Base-by-base conservation (phyloP, 2,797 vertebrate species). In the Nannoperca australis region DNA sequence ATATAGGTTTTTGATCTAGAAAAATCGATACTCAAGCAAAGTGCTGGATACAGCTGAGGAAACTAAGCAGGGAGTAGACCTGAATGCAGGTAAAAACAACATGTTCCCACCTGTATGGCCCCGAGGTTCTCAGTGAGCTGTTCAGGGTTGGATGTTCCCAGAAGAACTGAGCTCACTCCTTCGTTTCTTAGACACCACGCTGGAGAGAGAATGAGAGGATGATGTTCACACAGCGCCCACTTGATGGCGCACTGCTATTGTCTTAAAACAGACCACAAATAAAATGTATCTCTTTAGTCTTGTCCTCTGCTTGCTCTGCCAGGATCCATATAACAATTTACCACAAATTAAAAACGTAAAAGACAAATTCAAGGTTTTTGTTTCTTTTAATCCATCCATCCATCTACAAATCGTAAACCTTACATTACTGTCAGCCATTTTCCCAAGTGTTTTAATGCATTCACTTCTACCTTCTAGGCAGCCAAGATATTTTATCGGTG, bases 181-280 rank as follows among this genome's bases (percentile, higher is more conserved):
- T 99, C 98, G 0, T 99, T 99, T 84, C 98, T 95, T 85, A 99
- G 94, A 91, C 98, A 99, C 98, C 98, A 99, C 0, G 98, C 98
- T 99, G 92, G 45, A 63, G 38, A 72, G 7, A 67, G 36, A 76
- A 7, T 58, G 20, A 79, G 2, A 70, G 61, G 32, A 30, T 72
- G 61, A 72, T n/a, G 30, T 78, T 78, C 61, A 85, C 30, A 64
- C 0, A 55, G n/a, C 13, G 34, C 0, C 81, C 85, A 87, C 85
- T 56, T 42, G 88, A 71, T 60, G 66, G 83, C 22, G 58, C 69
- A 62, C 14, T 69, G 50, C 53, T 69, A 38, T 22, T 20, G 20
- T 54, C 20, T 63, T 5, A 0, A 7, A 51, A 56, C 7, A 64
- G 4, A 32, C 32, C 22, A 54, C 4, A 64, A 50, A 42, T 20